These are phyloP conservation scores for Triplophysa siluroides DNA, from an alignment of 2,113 vertebrate genomes.

Conservation along the genomic window DNA sequence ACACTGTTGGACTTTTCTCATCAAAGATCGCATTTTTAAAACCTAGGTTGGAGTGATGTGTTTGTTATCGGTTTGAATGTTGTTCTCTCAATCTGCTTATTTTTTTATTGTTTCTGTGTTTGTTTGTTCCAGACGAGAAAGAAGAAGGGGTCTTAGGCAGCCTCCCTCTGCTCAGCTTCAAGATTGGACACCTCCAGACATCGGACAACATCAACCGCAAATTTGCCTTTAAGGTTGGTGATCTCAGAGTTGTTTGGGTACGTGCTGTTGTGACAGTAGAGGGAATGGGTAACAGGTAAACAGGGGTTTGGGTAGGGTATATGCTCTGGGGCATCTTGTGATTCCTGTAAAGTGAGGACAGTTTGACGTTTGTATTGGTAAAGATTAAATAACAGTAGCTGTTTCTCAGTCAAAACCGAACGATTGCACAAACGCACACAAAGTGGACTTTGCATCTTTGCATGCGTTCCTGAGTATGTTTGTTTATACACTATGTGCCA, in stretches of 20 bases:
- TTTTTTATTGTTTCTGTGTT: not conserved
- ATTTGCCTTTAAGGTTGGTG: constrained; percentile 93
- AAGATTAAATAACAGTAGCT: constrained; percentile 7
- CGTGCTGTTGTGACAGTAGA: not conserved
- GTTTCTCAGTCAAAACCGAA: constrained; percentile 33
- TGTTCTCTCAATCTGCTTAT: not conserved
- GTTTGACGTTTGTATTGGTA: constrained; percentile 32
- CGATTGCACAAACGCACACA: not conserved
- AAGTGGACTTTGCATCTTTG: constrained; percentile 37
- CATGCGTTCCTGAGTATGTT: constrained; percentile 40
- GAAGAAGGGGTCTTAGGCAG: constrained; percentile 91
- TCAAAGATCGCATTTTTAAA: not conserved
- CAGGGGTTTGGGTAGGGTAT: not conserved
- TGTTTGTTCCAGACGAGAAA: constrained; percentile 82
- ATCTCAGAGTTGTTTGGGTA: not conserved
- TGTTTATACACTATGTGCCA: constrained; percentile 30
- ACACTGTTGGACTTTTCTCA: not conserved
- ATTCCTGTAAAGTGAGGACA: constrained; percentile 8
- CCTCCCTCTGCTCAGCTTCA: constrained; percentile 92
- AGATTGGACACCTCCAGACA: constrained; percentile 80
- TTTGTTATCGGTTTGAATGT: not conserved
- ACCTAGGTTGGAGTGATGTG: constrained; percentile 12
- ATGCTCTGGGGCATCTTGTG: constrained; percentile 11
- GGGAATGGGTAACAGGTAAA: constrained; percentile 16
- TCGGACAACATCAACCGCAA: constrained; percentile 92